phyloP scores from a whole-genome alignment of 2,888 invertebrate genomes.

The Odiellus spinosus region DNA sequence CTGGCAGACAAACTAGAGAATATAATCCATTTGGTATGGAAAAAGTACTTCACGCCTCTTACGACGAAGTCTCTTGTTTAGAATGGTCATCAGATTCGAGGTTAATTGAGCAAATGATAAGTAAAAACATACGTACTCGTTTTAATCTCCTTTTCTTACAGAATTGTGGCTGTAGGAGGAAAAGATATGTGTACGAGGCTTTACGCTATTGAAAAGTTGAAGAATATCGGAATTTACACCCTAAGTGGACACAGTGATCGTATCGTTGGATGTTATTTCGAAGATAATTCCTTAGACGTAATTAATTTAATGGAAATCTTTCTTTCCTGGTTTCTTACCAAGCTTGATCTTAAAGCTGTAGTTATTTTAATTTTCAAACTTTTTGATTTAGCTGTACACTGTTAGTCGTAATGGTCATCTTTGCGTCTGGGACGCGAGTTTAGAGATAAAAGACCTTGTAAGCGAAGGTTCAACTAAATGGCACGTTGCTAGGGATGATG shows the following conservation, averaged over 20 bases:
- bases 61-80: conserved; percentile 66
- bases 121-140: background rate
- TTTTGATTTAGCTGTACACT: conserved; percentile 39
- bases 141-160: conserved; percentile 21
- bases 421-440: conserved; percentile 68
- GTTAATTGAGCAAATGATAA: conserved; percentile 24
- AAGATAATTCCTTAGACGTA: conserved; percentile 57
- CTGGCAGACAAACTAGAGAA: conserved; percentile 54
- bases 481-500: conserved; percentile 24
- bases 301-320: no score
- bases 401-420: conserved; percentile 66
- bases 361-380: no score
- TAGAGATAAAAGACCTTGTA: conserved; percentile 36
- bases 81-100: conserved; percentile 88
- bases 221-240: conserved; percentile 12
- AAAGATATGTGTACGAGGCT: conserved; percentile 73
- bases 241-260: conserved; percentile 70
- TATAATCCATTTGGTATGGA: conserved; percentile 77
- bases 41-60: conserved; percentile 60
- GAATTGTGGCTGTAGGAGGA: conserved; percentile 69
- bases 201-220: conserved; percentile 47
- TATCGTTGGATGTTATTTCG: conserved; percentile 75
- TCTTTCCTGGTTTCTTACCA: no score
- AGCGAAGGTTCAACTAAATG: no score
- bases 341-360: no score